These are phyloP conservation scores for Meiosimyza platycephala DNA, from an alignment of 2,888 invertebrate genomes.

Conservation along the genomic window DNA sequence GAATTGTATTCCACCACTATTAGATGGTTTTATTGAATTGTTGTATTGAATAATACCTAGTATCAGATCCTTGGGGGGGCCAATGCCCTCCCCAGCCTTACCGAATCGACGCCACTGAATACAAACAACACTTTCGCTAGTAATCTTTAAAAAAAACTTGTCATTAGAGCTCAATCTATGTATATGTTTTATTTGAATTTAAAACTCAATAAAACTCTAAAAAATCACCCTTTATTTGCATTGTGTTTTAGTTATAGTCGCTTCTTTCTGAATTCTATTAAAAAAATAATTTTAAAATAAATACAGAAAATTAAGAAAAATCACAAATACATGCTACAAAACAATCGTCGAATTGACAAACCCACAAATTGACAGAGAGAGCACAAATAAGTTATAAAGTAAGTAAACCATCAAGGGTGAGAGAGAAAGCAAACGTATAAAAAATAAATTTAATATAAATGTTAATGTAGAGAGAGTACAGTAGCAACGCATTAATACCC, in stretches of 20 bases:
- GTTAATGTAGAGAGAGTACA: slow-evolving; percentile 41
- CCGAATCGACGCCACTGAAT: too few species aligned
- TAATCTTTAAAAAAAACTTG: too few species aligned
- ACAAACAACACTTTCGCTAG: too few species aligned
- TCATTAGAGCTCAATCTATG: too few species aligned
- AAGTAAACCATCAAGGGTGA: slow-evolving; percentile 48
- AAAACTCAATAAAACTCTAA: too few species aligned
- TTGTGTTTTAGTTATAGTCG: slow-evolving; percentile 33
- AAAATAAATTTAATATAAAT: slow-evolving; percentile 42
- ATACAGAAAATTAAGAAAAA: slow-evolving; percentile 46
- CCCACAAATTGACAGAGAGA: slow-evolving; percentile 51
- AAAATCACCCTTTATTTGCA: too few species aligned
- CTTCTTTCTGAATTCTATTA: slow-evolving; percentile 49
- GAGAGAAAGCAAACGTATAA: slow-evolving; percentile 17
- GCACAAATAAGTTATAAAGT: slow-evolving; percentile 39
- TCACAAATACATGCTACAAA: slow-evolving; percentile 40
- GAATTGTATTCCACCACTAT: too few species aligned
- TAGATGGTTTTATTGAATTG: too few species aligned
- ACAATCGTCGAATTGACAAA: slow-evolving; percentile 53
- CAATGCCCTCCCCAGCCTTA: too few species aligned
- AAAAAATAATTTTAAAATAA: slow-evolving; percentile 37
- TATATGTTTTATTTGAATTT: too few species aligned
- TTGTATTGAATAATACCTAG: too few species aligned
- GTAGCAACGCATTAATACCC: neutral
- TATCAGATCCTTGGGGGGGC: too few species aligned